Evolutionary conservation across 1,140 invertebrate genomes (phyloP).

Genomic region (Armadillidium nasatum): DNA sequence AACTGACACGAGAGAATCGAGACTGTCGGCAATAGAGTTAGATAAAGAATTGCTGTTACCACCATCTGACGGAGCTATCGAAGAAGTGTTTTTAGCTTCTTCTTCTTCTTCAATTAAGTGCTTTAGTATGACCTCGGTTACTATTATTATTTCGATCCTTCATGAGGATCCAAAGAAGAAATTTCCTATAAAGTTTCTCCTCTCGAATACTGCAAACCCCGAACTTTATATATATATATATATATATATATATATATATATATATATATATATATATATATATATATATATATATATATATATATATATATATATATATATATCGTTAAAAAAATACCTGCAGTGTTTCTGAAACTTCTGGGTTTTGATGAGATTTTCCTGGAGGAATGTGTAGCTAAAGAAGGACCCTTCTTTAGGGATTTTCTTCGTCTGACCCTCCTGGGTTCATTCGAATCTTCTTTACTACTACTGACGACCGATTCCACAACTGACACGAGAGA

Average conservation of each 20-base stretch:
- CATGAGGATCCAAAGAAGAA: no score
- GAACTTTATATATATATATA: no score
- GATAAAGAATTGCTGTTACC: background rate
- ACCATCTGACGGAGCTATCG: conserved; percentile 3
- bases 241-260: no score
- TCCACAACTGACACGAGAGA: conserved; percentile 38
- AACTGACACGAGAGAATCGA: conserved; percentile 34
- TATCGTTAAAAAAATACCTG: background rate
- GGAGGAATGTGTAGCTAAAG: conserved; percentile 39
- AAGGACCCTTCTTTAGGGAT: conserved; percentile 37
- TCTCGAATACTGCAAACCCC: no score
- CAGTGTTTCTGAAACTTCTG: background rate
- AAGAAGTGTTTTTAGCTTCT: background rate
- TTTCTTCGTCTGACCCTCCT: conserved; percentile 37
- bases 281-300: no score
- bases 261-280: no score
- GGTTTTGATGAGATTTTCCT: conserved; percentile 27
- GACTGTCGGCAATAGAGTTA: conserved; percentile 25
- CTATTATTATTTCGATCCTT: no score
- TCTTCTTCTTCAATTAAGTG: conserved; percentile 31
- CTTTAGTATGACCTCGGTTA: conserved; percentile 40
- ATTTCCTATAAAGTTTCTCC: no score
- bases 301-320: background rate
- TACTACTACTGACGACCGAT: conserved; percentile 40
- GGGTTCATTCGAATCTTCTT: conserved; percentile 16